phyloP scores from a whole-genome alignment of 2,113 vertebrate genomes.

The Anthoscopus minutus region DNA sequence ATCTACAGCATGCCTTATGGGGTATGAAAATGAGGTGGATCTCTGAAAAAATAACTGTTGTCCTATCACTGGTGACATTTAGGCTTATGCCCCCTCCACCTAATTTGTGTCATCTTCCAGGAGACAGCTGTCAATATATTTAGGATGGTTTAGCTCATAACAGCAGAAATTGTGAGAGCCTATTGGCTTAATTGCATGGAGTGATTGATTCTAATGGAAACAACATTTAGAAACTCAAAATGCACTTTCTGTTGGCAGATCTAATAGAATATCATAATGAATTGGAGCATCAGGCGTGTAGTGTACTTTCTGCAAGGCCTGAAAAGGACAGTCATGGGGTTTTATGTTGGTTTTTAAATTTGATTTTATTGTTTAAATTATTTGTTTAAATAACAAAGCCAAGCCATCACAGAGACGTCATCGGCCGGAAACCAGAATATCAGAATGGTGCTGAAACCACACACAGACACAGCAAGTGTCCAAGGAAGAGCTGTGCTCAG shows the following conservation, averaged over 20 bases:
- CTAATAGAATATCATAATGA: constrained; percentile 68
- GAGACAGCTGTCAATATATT: constrained; percentile 90
- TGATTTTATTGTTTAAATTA: constrained; percentile 22
- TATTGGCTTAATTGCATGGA: constrained; percentile 88
- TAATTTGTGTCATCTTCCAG: constrained; percentile 72
- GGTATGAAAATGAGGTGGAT: constrained; percentile 75
- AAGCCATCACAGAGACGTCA: background rate
- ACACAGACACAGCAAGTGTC: background rate
- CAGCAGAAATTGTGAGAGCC: constrained; percentile 84
- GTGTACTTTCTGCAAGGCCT: constrained; percentile 50
- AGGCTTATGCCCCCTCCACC: constrained; percentile 73
- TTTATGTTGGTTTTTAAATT: background rate
- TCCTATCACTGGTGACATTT: constrained; percentile 76
- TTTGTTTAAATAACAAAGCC: constrained; percentile 1
- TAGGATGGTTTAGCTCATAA: constrained; percentile 82
- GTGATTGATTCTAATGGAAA: constrained; percentile 92
- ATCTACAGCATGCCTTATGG: constrained; percentile 79
- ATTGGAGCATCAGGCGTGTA: constrained; percentile 49
- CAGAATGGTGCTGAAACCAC: background rate
- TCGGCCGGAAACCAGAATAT: background rate
- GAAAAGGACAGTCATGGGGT: constrained; percentile 27
- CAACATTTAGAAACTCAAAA: constrained; percentile 82
- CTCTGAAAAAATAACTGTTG: constrained; percentile 63
- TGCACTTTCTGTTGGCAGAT: constrained; percentile 74
- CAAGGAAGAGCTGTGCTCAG: background rate